Base-by-base conservation (phyloP, 1,140 invertebrate species). In the Heliconius hewitsoni region DNA sequence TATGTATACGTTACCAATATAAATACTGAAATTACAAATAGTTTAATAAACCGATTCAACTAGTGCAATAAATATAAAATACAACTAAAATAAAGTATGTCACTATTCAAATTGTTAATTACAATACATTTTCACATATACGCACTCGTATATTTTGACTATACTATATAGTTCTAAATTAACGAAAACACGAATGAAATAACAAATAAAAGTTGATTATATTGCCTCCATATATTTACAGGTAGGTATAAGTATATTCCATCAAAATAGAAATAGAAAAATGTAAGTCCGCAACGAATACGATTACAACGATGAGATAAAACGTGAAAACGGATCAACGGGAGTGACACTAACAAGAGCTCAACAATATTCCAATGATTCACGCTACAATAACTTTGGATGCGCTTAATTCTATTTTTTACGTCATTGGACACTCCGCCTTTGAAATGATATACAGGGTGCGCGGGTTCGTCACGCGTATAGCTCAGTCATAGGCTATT, bases 401-500 rank as follows among this genome's bases (percentile, higher is more conserved):
- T 86, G 85, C 84, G 85, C 81, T 83, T 90, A 90, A 91, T 91
- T 89, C 84, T 82, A 88, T 91, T 91, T 92, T 91, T 91, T 93
- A 91, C 89, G 78, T 87, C 84, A 85, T 86, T 85, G 88, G 83
- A 80, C 74, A 85, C 77, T 82, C 83, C 81, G 81, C 81, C 81
- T 82, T 82, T 81, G 81, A 81, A 83, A 82, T 84, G 81, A 82
- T 66, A 84, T 85, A 90, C 85, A 89, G 86, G 86, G 84, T 88
- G 87, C 80, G 81, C 78, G 66, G 73, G 86, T 90, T 89, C 84
- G 89, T 86, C 81, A 89, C 87, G 85, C 87, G 83, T 76, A 80
- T 84, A 86, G 85, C 85, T 80, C 85, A 83, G 82, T 79, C 82
- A 81, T 76, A 78, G 76, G 57, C 79, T 39, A 86, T 86, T 88